Evolutionary conservation across 2,888 invertebrate genomes (phyloP).

Genomic region (Archips xylosteana): DNA sequence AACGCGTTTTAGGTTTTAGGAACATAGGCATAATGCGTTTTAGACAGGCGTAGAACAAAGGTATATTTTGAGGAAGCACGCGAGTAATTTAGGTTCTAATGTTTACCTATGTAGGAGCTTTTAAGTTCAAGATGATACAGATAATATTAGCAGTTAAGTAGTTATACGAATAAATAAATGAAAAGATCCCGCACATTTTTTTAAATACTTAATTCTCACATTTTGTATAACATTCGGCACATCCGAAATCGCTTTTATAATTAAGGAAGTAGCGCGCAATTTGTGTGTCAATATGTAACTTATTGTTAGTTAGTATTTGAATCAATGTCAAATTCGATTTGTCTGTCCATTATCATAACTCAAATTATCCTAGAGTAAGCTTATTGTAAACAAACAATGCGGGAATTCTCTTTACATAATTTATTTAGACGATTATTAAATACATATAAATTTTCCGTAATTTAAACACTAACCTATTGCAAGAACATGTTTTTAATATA

Average conservation of each 20-base stretch:
- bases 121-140: not conserved
- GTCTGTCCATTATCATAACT: slow-evolving; percentile 52
- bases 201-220: slow-evolving; percentile 28
- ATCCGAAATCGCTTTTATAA: slow-evolving; percentile 61
- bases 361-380: slow-evolving; percentile 45
- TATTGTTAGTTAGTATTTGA: slow-evolving; percentile 13
- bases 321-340: slow-evolving; percentile 43
- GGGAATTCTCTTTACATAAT: slow-evolving; percentile 69
- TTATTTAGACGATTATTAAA: slow-evolving; percentile 68
- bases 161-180: not conserved
- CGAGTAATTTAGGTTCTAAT: not conserved
- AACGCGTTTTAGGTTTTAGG: no score
- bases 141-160: not conserved
- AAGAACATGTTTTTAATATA: slow-evolving; percentile 53
- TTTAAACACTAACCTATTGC: slow-evolving; percentile 55
- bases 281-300: slow-evolving; percentile 37
- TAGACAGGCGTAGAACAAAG: not conserved
- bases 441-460: slow-evolving; percentile 73
- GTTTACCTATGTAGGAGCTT: not conserved
- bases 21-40: no score
- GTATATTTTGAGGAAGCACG: slow-evolving; percentile 23
- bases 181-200: not conserved
- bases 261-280: slow-evolving; percentile 50
- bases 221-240: slow-evolving; percentile 48
- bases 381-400: slow-evolving; percentile 68